Base-by-base conservation (phyloP, 2,888 invertebrate genomes). In the Augochlorella aurata region DNA sequence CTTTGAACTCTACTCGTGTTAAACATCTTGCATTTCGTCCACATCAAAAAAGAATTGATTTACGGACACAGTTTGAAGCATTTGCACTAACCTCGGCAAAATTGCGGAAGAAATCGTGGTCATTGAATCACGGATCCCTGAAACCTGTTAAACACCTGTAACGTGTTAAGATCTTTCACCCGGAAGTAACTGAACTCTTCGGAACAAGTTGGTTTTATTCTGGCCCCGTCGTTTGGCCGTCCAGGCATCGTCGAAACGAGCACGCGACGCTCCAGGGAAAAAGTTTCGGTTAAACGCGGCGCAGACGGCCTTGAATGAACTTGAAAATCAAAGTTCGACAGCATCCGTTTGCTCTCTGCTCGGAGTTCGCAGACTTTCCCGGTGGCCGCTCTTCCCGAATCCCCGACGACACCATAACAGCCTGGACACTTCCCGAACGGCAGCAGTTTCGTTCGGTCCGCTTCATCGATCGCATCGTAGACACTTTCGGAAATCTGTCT, bases 301-400 rank as follows among this genome's bases (percentile, higher is more conserved):
- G 47, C 70, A 74, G 82, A 82, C 69, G 74, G 74, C 52, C 58
- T 24, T n/a, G 24, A 58, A 16, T 58, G 80, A 82, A 85, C 84
- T 85, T 87, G 79, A 82, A 89, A 89, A 89, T 88, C 83, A 83
- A 89, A 89, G 85, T 90, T 90, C 83, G 85, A 88, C 83, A 81
- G 85, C 76, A 85, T 87, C 82, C 85, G 87, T 86, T 89, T 89
- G 85, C 79, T 82, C 84, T 87, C 67, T 66, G 74, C 81, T 66
- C 65, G 68, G 81, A 87, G 78, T 88, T 86, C 74, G 65, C 84
- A 75, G 77, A 84, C 82, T 82, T 80, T 74, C 74, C 29, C 47
- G 76, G 69, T 79, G 24, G 24, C 47, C 73, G 77, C 81, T 81
- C 44, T 9, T 63, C 82, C 18, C 45, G 61, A 45, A 9, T 49